phyloP scores from a whole-genome alignment of 2,113 vertebrate species.

The Rousettus leschenaultii region DNA sequence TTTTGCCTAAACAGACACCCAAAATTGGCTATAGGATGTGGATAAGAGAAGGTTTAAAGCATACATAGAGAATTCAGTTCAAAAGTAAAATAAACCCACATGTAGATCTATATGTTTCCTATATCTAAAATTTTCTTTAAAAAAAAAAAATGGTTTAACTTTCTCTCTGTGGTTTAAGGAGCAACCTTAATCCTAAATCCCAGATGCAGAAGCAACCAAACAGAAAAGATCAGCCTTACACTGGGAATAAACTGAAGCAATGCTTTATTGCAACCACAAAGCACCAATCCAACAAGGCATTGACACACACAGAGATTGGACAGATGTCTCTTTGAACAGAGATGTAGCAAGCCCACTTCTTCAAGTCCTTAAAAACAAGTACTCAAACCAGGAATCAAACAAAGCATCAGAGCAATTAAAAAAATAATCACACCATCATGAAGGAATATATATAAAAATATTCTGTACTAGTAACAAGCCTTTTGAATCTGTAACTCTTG shows the following conservation, averaged over 20 bases:
- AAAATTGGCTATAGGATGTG: background rate
- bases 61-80: background rate
- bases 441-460: conserved; percentile 80
- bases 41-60: background rate
- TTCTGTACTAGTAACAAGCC: conserved; percentile 73
- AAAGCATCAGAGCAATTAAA: conserved; percentile 71
- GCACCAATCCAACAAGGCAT: conserved; percentile 78
- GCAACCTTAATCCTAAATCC: background rate
- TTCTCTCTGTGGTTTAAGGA: conserved; percentile 1
- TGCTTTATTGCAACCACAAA: conserved; percentile 82
- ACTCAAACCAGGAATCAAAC: conserved; percentile 71
- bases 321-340: conserved; percentile 84
- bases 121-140: background rate
- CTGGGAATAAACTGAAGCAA: conserved; percentile 75
- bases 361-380: conserved; percentile 79
- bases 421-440: conserved; percentile 76
- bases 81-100: conserved; percentile 1
- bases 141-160: background rate
- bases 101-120: background rate
- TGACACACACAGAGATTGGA: conserved; percentile 78
- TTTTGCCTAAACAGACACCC: background rate
- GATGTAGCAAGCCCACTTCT: conserved; percentile 78
- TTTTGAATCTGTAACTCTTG: conserved; percentile 73
- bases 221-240: conserved; percentile 48
- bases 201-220: conserved; percentile 47